Percentiles rank a stretch among this genome's conserved stretches.
Evolutionary conservation across 2,113 vertebrate species (phyloP).

Genomic region (Cyprinodon variegatus): DNA sequence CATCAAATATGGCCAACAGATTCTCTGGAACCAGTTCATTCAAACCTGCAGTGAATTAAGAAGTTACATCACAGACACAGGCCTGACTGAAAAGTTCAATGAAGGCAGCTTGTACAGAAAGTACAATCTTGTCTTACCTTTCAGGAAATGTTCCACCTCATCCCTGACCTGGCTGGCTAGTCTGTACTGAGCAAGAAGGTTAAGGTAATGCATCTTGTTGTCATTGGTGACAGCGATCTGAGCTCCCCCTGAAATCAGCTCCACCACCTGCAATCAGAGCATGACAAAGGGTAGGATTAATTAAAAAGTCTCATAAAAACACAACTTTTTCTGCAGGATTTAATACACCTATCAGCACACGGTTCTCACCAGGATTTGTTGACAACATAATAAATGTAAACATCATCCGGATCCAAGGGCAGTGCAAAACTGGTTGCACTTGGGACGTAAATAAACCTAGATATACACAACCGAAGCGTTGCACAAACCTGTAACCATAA

Average conservation of each 20-base stretch:
- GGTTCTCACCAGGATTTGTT: no score
- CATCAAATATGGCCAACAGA: conserved; percentile 98
- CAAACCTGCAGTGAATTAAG: conserved; percentile 83
- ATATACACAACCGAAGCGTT: no score
- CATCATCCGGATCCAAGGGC: no score
- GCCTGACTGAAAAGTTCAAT: conserved; percentile 19
- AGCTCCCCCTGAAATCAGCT: conserved; percentile 92
- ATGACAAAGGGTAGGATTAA: background rate
- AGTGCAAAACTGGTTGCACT: no score
- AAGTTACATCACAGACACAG: conserved; percentile 18
- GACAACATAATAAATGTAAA: no score
- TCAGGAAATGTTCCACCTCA: conserved; percentile 97
- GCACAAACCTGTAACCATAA: no score
- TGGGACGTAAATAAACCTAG: no score
- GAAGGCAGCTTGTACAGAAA: background rate
- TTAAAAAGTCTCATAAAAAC: background rate
- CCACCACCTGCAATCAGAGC: conserved; percentile 84
- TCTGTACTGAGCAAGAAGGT: conserved; percentile 93
- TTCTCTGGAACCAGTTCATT: conserved; percentile 98
- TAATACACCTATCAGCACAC: no score
- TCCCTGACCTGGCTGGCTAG: conserved; percentile 95
- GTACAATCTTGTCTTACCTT: conserved; percentile 82
- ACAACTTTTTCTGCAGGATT: no score
- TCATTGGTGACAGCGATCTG: conserved; percentile 93
- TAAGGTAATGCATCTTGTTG: conserved; percentile 97